A percentile compares a stretch with the other conserved stretches of the same genome.
These are phyloP conservation scores for Ateles fusciceps DNA, from an alignment of 2,797 vertebrate genomes.

Conservation along the genomic window DNA sequence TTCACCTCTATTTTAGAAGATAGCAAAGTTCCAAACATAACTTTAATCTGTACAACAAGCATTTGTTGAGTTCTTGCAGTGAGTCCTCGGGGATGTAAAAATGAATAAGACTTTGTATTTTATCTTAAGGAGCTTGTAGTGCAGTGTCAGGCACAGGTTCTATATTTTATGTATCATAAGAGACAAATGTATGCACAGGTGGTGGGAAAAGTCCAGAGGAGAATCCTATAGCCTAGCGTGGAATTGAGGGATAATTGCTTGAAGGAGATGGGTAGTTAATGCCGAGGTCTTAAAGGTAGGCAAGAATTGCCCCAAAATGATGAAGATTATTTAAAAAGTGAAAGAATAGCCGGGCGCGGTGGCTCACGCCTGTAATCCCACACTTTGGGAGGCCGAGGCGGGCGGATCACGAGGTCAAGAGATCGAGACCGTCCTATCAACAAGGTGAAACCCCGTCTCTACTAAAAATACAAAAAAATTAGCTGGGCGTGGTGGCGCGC, in stretches of 20 bases:
- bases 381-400: no score
- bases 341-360: no score
- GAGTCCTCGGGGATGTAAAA: neutral
- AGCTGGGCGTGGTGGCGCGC: no score
- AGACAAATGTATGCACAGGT: neutral
- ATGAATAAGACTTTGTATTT: neutral
- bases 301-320: neutral
- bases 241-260: neutral
- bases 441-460: no score
- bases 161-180: neutral
- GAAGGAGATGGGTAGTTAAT: neutral
- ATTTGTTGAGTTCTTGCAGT: neutral
- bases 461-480: no score
- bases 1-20: constrained; percentile 14
- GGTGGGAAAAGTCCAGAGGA: neutral
- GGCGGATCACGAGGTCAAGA: no score
- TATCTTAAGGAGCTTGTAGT: neutral
- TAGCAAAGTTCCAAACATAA: neutral
- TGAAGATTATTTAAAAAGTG: neutral
- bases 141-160: neutral
- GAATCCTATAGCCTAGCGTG: neutral
- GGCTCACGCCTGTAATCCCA: no score
- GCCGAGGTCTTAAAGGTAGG: neutral
- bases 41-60: neutral
- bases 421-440: no score